These are phyloP conservation scores for Muricea muricata DNA, from an alignment of 92 coral and sea anemone species.

Conservation along the genomic window DNA sequence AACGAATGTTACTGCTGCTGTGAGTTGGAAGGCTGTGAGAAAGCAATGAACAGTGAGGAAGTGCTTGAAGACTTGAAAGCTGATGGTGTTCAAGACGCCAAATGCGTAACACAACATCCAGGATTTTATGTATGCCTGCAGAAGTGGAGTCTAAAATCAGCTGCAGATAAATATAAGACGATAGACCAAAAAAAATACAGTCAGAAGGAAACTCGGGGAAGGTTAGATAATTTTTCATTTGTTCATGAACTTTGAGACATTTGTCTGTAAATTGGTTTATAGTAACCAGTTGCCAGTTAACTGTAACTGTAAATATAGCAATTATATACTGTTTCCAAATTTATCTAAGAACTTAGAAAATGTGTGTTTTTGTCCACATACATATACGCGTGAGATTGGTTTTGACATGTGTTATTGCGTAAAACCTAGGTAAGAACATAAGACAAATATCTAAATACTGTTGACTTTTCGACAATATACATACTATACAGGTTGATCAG, in stretches of 20 bases:
- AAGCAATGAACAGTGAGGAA: conserved; percentile 39
- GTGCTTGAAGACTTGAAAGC: conserved; percentile 44
- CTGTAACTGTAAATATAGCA: too few species aligned
- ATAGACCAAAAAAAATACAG: neutral
- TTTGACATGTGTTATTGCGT: too few species aligned
- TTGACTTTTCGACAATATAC: too few species aligned
- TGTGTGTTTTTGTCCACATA: too few species aligned
- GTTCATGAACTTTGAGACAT: too few species aligned
- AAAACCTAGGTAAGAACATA: too few species aligned
- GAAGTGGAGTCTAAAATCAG: conserved; percentile 51
- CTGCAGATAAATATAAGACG: conserved; percentile 14
- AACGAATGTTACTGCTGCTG: conserved; percentile 10
- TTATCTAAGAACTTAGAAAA: too few species aligned
- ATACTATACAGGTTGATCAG: too few species aligned
- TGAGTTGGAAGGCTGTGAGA: conserved; percentile 46
- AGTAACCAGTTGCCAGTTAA: neutral
- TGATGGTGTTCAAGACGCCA: conserved; percentile 14
- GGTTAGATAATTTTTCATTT: neutral
- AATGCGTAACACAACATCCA: conserved; percentile 52
- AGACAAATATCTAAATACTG: neutral
- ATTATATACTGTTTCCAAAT: too few species aligned
- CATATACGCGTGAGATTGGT: too few species aligned
- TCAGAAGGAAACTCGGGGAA: neutral
- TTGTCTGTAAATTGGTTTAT: too few species aligned
- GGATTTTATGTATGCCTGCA: conserved; percentile 52